phyloP scores from a whole-genome alignment of 2,888 invertebrate genomes.

The Leptopterna dolabrata region DNA sequence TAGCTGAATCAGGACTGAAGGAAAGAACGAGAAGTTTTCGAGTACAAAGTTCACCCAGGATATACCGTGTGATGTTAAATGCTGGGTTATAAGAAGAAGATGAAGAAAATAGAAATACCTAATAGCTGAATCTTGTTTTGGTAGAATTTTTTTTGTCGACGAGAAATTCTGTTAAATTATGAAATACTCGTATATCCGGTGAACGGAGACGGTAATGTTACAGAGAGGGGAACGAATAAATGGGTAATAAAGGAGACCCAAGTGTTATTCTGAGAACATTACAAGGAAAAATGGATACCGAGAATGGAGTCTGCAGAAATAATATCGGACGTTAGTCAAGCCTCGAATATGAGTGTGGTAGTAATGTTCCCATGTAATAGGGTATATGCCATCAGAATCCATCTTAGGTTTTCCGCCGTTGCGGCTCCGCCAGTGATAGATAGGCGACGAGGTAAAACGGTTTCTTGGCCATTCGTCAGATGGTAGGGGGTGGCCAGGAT shows the following conservation, averaged over 20 bases:
- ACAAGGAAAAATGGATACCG: not conserved
- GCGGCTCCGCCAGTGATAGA: not conserved
- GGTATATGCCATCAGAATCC: not conserved
- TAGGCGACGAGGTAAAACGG: not conserved
- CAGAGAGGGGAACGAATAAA: too few relatives aligned
- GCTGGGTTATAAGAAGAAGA: too few relatives aligned
- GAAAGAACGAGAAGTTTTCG: too few relatives aligned
- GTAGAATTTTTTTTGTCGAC: too few relatives aligned
- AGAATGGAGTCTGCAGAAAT: not conserved
- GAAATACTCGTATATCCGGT: too few relatives aligned
- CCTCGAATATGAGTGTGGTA: not conserved
- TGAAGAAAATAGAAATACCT: too few relatives aligned
- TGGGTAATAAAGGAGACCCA: not conserved
- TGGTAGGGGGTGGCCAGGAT: not conserved
- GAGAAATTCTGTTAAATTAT: too few relatives aligned
- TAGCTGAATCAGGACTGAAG: too few relatives aligned
- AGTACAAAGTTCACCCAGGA: too few relatives aligned
- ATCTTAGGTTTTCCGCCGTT: not conserved
- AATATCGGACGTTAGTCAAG: not conserved
- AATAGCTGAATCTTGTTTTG: too few relatives aligned
- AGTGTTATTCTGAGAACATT: not conserved
- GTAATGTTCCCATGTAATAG: constrained; percentile 1
- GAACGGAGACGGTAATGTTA: too few relatives aligned
- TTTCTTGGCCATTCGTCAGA: not conserved
- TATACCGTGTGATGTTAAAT: too few relatives aligned